phyloP scores from a whole-genome alignment of 2,797 vertebrate genomes.

The Rhabdomys pumilio region DNA sequence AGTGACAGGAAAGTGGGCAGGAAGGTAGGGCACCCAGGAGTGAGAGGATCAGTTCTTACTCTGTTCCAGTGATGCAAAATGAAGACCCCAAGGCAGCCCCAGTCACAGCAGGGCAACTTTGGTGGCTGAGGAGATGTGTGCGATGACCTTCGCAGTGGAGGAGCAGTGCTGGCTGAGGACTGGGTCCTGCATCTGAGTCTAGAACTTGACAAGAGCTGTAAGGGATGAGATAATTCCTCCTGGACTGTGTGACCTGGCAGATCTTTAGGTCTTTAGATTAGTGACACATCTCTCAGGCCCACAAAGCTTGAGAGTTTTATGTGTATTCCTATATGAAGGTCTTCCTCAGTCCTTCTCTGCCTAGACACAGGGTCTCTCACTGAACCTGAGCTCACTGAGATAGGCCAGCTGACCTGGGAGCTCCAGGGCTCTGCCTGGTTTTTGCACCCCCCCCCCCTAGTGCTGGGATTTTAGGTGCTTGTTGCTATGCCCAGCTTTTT shows the following conservation, averaged over 20 bases:
- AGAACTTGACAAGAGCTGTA: not conserved
- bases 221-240: fast-evolving
- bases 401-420: not conserved
- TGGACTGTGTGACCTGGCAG: not conserved
- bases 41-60: fast-evolving
- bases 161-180: fast-evolving
- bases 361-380: not conserved
- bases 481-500: not conserved
- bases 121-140: not conserved
- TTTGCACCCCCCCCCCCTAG: not conserved
- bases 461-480: not conserved
- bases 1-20: not conserved
- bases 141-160: not conserved
- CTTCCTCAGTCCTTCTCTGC: not conserved
- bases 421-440: not conserved
- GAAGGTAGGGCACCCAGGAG: not conserved
- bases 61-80: not conserved
- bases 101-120: not conserved
- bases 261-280: not conserved
- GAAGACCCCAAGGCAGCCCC: not conserved
- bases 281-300: not conserved
- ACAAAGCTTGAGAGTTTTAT: not conserved
- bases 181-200: not conserved
- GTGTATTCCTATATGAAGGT: not conserved
- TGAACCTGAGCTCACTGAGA: not conserved